phyloP scores from a whole-genome alignment of 2,888 invertebrate species.

The Perdita meconis region DNA sequence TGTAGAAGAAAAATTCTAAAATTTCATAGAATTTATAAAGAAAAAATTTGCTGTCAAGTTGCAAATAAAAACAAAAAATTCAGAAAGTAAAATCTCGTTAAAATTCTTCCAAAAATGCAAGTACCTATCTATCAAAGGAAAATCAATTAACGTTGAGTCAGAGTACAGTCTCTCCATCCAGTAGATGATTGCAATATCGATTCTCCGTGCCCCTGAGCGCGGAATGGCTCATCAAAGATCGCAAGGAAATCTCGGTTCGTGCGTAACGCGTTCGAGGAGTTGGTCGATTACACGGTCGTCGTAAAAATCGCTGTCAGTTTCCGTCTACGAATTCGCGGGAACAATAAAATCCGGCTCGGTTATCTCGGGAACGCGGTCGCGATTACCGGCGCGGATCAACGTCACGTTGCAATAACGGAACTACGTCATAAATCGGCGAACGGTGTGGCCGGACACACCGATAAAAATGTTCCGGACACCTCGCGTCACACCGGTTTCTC shows the following conservation, averaged over 20 bases:
- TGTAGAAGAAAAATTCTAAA: no score
- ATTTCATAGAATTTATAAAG: no score
- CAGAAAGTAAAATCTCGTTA: no score
- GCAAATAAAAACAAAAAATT: no score
- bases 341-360: constrained; percentile 36
- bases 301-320: constrained; percentile 8
- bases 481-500: constrained; percentile 48
- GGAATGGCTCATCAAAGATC: background rate
- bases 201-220: background rate
- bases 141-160: no score
- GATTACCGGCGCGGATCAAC: constrained; percentile 35
- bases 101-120: no score
- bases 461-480: constrained; percentile 48
- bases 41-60: no score
- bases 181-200: no score
- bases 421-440: constrained; percentile 60
- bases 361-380: constrained; percentile 26
- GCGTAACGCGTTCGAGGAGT: background rate
- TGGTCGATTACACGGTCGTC: background rate
- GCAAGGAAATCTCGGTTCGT: background rate
- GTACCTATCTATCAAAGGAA: no score
- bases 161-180: no score
- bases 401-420: constrained; percentile 63
- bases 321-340: constrained; percentile 18
- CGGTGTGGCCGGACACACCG: constrained; percentile 33